Evolutionary conservation across 2,113 vertebrate species (phyloP).

Genomic region (Sialia sialis): DNA sequence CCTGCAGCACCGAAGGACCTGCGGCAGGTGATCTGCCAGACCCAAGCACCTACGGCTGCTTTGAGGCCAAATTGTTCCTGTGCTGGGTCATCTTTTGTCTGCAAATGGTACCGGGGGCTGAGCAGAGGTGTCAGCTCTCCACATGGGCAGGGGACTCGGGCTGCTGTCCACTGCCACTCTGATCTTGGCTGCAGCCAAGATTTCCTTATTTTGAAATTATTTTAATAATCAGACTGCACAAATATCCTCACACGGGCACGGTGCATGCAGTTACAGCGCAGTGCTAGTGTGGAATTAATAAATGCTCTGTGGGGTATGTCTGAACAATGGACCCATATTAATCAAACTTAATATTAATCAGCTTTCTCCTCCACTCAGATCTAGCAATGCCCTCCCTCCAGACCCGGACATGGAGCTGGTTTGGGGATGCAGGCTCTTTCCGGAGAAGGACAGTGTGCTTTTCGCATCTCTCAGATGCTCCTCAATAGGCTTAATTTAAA

Average conservation of each 20-base stretch:
- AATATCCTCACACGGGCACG: not conserved
- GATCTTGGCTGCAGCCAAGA: not conserved
- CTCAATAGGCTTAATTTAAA: constrained; percentile 33
- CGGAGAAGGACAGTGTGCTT: not conserved
- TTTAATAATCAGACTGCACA: not conserved
- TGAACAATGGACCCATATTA: constrained; percentile 28
- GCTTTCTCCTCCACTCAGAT: not conserved
- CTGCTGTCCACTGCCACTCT: rapidly evolving
- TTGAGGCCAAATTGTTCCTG: not conserved
- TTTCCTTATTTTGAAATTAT: not conserved
- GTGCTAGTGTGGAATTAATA: constrained; percentile 6
- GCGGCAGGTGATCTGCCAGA: not conserved
- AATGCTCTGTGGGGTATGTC: not conserved
- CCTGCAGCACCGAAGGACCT: not conserved
- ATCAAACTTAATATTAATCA: constrained; percentile 52
- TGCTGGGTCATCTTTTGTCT: not conserved
- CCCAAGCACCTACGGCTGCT: not conserved
- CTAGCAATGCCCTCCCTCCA: not conserved
- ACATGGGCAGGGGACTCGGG: not conserved
- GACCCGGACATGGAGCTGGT: not conserved
- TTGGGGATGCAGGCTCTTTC: not conserved
- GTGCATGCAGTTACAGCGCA: not conserved
- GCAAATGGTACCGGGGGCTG: rapidly evolving
- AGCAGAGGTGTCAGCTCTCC: not conserved
- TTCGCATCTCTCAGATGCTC: not conserved